Percentiles rank a stretch among this genome's conserved stretches.
phyloP scores from a whole-genome alignment of 2,888 invertebrate genomes.

The Saturnia pavonia region DNA sequence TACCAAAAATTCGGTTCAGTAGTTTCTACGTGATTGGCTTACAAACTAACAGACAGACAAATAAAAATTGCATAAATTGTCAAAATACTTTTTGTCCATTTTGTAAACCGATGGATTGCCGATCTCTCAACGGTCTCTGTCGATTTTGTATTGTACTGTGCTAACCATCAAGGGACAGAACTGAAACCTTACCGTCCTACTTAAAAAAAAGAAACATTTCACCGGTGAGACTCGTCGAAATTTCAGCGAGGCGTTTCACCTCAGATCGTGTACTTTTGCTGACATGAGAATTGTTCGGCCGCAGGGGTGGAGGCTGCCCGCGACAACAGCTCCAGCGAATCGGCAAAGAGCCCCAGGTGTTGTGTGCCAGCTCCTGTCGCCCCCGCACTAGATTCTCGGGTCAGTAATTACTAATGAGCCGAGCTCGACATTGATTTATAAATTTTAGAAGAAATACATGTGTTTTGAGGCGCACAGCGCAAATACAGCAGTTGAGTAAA shows the following conservation, averaged over 20 bases:
- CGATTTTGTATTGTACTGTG: too few relatives aligned
- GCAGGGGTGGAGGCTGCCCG: slow-evolving; percentile 12
- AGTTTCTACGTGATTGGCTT: too few relatives aligned
- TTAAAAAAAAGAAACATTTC: too few relatives aligned
- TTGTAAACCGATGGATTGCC: too few relatives aligned
- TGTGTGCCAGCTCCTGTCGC: slow-evolving; percentile 6
- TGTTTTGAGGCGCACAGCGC: background rate
- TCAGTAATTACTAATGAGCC: background rate
- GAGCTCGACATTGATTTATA: background rate
- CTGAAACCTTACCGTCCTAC: too few relatives aligned
- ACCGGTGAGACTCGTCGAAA: background rate
- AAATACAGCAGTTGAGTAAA: background rate
- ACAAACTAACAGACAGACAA: too few relatives aligned
- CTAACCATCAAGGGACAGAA: too few relatives aligned
- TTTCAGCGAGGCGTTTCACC: background rate
- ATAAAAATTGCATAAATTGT: too few relatives aligned
- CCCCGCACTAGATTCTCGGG: slow-evolving; percentile 3
- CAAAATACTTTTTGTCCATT: too few relatives aligned
- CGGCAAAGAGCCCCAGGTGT: background rate
- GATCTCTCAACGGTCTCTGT: too few relatives aligned
- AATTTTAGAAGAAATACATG: background rate
- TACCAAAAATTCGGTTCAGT: too few relatives aligned
- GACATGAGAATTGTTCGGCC: background rate
- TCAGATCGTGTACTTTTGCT: background rate
- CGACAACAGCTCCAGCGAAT: slow-evolving; percentile 18